A percentile compares a stretch with the other conserved stretches of the same genome.
phyloP scores from a whole-genome alignment of 2,797 vertebrate genomes.

The Vultur gryphus region DNA sequence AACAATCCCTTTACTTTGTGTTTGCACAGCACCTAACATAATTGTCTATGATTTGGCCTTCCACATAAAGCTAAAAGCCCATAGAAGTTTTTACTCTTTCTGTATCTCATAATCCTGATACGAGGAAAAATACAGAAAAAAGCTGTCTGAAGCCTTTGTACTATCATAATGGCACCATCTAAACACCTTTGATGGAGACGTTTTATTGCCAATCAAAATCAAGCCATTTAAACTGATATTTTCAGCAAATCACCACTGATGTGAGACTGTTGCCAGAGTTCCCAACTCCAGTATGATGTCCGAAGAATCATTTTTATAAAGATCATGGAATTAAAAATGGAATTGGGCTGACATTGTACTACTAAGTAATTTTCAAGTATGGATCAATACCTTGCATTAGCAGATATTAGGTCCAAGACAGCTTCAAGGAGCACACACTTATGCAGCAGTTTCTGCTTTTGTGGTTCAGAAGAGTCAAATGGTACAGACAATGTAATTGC shows the following conservation, averaged over 20 bases:
- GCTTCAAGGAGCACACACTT: neutral
- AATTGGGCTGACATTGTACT: neutral
- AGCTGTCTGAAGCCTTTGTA: neutral
- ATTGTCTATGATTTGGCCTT: neutral
- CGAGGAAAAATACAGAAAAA: neutral
- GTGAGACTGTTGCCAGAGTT: neutral
- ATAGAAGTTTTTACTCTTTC: neutral
- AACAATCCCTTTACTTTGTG: neutral
- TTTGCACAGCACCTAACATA: neutral
- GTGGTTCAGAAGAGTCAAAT: neutral
- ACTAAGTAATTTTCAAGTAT: neutral
- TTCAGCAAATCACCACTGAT: neutral
- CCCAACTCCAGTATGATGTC: neutral
- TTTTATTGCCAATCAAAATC: neutral
- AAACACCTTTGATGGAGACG: neutral
- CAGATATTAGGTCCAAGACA: neutral
- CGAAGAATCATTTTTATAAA: neutral
- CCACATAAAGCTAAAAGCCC: neutral
- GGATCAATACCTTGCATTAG: slow-evolving; percentile 12
- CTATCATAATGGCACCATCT: neutral
- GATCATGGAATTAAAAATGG: neutral
- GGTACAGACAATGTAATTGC: neutral
- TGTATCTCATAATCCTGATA: neutral
- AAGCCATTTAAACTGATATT: neutral
- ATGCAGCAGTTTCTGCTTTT: neutral